Percentiles rank a stretch among this genome's conserved stretches.
phyloP scores from a whole-genome alignment of 1,140 invertebrate species.

The Pseudomyrmex sp. region DNA sequence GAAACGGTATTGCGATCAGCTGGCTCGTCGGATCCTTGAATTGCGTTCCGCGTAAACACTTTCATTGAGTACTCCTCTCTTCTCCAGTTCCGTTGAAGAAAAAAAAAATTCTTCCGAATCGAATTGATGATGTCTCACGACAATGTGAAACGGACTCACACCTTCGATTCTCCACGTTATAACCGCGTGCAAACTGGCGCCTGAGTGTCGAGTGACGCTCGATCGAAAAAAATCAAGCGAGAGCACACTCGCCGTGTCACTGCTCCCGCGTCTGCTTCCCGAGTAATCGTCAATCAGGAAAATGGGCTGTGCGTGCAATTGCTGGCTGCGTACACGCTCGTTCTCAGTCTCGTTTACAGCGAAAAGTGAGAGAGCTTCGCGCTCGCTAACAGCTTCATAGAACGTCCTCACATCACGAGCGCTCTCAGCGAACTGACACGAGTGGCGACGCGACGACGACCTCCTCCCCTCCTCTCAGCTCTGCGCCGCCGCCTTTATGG shows the following conservation, averaged over 20 bases:
- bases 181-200: no score
- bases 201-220: background rate
- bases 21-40: conserved; percentile 45
- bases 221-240: background rate
- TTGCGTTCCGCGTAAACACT: conserved; percentile 31
- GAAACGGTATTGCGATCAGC: conserved; percentile 68
- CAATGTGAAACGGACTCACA: background rate
- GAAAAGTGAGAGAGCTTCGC: conserved; percentile 45
- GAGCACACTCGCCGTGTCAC: background rate
- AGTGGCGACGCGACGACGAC: conserved; percentile 83
- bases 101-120: no score
- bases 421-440: conserved; percentile 83
- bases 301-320: conserved; percentile 13
- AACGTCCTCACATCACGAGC: conserved; percentile 81
- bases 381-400: conserved; percentile 66
- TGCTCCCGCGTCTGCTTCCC: background rate
- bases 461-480: conserved; percentile 71
- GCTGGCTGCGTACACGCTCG: conserved; percentile 14
- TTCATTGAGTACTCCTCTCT: background rate
- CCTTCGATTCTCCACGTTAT: no score
- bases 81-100: no score
- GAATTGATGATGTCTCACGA: no score
- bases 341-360: conserved; percentile 40
- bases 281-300: background rate
- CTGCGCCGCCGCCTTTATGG: conserved; percentile 77